Evolutionary conservation across 2,113 vertebrate genomes (phyloP), one percentile per base, ranked within the genome.

Genomic region (Todiramphus chloris): DNA sequence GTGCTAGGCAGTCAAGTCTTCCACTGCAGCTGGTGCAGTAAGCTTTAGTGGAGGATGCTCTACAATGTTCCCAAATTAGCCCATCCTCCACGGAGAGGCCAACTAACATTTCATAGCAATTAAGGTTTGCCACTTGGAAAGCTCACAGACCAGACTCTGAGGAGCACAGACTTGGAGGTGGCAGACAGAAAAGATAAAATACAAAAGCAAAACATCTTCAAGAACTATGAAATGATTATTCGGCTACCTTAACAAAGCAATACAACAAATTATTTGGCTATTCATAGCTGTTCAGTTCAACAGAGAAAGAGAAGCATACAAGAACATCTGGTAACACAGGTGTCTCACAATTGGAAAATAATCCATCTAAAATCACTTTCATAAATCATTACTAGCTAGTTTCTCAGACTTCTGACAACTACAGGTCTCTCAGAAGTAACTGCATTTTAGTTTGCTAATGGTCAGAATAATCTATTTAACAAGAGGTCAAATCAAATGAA

Each of bases 321-420:
- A 89, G 64, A 94, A 89, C 76, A 96, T 85, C 92, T 94, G 89
- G 77, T 94, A 82, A 48, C 81, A 89, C 86, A 87, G 80, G 81
- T 94, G 44, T 93, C 87, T 87, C 79, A 75, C 56, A 89, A 94
- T 11, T 81, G 66, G 62, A 87, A 87, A 93, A 82, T 50, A 87
- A 92, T 66, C 55, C 64, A 90, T 35, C 53, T 69, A 74, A 91
- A 93, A 83, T 59, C 77, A 48, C 23, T 70, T 69, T 89, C 82
- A 82, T 73, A 79, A 84, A 87, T 85, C 84, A 87, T 96, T 66
- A 58, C 53, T 62, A 75, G 78, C 81, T 94, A 51, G 60, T 84
- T 97, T 96, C 55, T 93, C 70, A 85, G 50, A 93, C 74, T 96
- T 91, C 90, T 88, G 87, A 94, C 78, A 93, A 59, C 75, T 96